These are phyloP conservation scores for Anthopleura xanthogrammica DNA, from an alignment of 92 coral and sea anemone genomes.

Conservation along the genomic window DNA sequence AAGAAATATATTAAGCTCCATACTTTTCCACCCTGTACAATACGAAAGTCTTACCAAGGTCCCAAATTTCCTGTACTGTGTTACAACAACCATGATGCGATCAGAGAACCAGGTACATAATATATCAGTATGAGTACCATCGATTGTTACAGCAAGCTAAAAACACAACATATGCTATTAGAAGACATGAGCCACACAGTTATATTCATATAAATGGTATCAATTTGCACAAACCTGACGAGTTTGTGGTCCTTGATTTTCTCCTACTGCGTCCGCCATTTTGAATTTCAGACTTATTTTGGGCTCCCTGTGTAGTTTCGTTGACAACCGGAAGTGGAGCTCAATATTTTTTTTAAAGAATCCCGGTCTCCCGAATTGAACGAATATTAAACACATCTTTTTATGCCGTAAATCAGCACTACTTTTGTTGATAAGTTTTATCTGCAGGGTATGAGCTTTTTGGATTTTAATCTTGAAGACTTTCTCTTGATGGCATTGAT, in stretches of 20 bases:
- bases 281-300: neutral
- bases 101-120: constrained; percentile 21
- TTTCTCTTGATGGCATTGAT: neutral
- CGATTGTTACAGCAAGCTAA: constrained; percentile 26
- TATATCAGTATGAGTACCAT: constrained; percentile 32
- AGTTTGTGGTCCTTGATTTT: constrained; percentile 10
- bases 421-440: too few relatives aligned
- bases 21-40: neutral
- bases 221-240: constrained; percentile 15
- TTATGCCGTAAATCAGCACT: too few relatives aligned
- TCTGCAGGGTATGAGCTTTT: too few relatives aligned
- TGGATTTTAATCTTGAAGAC: neutral
- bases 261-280: constrained; percentile 30
- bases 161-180: neutral
- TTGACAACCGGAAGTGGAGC: neutral
- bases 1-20: too few relatives aligned
- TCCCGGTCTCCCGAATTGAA: too few relatives aligned
- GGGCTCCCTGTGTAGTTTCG: constrained; percentile 20
- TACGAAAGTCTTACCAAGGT: constrained; percentile 23
- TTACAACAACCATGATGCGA: constrained; percentile 22
- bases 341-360: too few relatives aligned
- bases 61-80: constrained; percentile 35
- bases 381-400: too few relatives aligned
- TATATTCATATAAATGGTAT: neutral
- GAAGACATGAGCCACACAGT: neutral